Evolutionary conservation across 2,113 vertebrate genomes (phyloP), one percentile per base, ranked within the genome.

Genomic region (Dipodomys spectabilis): DNA sequence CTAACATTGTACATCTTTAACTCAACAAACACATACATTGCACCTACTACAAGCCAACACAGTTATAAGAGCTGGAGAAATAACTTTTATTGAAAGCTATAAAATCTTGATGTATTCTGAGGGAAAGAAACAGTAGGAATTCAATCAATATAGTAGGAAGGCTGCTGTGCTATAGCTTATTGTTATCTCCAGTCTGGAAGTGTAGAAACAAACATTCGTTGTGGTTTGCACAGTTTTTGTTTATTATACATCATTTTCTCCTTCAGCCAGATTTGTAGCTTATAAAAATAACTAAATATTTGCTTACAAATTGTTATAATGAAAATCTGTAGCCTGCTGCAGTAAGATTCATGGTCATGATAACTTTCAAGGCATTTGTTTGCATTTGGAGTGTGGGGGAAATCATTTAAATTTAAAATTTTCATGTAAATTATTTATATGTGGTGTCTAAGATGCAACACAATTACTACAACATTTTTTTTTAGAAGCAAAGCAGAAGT

Each of bases 381-480:
- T 94, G 65, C 68, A 90, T 88, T 97, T 95, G 97, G 95, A 94
- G 95, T 94, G 95, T 90, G 96, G 83, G 32, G 78, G 83, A 96
- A 57, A 94, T 97, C 90, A 97, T 97, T 97, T 97, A 97, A 97
- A 96, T 94, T 93, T 96, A 87, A 97, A 97, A 95, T 94, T 96
- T 98, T 97, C 91, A 84, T 80, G 84, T 97, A 97, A 97, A 94
- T 97, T 98, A 97, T 98, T 98, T 98, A 97, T 98, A 86, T 64
- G 94, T 92, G 83, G 95, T 94, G 93, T 98, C 97, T 97, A 97
- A 96, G 86, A 92, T 97, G 88, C 80, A 79, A 82, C 93, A 91
- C 97, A 98, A 98, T 98, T 98, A 97, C 84, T 77, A 79, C 82
- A 91, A 75, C 95, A 93, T 95, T 96, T 97, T 39, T 39, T 84